phyloP scores from a whole-genome alignment of 2,797 vertebrate species.

The Mormyrus hasselquistii region DNA sequence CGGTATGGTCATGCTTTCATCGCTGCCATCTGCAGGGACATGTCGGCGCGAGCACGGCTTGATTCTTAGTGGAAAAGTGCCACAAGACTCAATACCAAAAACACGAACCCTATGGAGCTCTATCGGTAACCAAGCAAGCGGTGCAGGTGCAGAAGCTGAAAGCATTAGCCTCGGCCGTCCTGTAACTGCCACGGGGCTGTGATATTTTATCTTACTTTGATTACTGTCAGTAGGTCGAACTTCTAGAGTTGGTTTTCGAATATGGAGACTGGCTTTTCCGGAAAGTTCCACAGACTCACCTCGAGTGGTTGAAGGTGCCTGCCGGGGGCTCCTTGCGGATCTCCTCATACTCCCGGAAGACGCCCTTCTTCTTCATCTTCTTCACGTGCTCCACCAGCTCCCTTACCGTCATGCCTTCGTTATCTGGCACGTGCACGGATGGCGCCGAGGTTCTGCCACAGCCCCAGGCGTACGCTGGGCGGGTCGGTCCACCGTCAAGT shows the following conservation, averaged over 20 bases:
- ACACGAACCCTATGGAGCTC: neutral
- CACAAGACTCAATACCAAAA: neutral
- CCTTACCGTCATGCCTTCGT: conserved; percentile 62
- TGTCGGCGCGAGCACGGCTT: neutral
- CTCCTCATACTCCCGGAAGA: conserved; percentile 78
- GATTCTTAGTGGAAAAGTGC: neutral
- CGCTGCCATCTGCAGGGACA: neutral
- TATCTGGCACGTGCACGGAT: conserved; percentile 62
- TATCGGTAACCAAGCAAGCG: neutral
- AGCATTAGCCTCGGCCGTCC: neutral
- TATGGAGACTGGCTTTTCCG: neutral
- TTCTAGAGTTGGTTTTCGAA: neutral
- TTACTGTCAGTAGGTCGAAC: neutral
- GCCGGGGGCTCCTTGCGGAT: conserved; percentile 72
- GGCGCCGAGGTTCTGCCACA: no score
- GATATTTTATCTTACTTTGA: neutral
- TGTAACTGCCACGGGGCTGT: neutral
- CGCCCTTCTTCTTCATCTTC: conserved; percentile 68
- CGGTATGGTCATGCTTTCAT: neutral
- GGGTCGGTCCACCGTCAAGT: neutral
- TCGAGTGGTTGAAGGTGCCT: conserved; percentile 72
- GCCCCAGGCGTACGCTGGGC: neutral
- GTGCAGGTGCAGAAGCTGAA: neutral
- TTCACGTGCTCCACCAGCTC: conserved; percentile 71
- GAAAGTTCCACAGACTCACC: conserved; percentile 51